Evolutionary conservation across 2,888 invertebrate genomes (phyloP), one percentile per base, ranked within the genome.

Genomic region (Helicoverpa assulta): DNA sequence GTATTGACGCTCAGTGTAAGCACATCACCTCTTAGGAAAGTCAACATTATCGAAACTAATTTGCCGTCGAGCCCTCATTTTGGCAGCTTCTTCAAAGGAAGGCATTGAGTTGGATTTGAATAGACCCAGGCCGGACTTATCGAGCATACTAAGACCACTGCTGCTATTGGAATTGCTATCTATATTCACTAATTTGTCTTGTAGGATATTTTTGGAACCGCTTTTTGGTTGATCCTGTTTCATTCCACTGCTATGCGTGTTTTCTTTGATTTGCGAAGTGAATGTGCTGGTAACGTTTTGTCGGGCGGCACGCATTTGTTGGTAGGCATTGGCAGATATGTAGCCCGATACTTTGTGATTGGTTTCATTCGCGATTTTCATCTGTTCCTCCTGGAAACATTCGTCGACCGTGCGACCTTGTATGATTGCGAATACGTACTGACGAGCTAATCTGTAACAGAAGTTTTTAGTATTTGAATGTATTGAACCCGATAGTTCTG

Each of bases 341-440:
- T 96, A 97, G 0, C 96, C 96, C 0, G 95, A 90, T 0, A 96
- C 74, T 80, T 93, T 94, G 72, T 51, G 86, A 76, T 84, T 90
- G 10, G 86, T 78, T 86, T 92, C 93, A 74, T 86, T 92, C 50
- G 92, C 88, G 70, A 90, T 84, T 76, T 90, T 93, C 33, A 86
- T 82, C 66, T 94, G 92, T 78, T 96, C 96, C 50, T 96, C 96
- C 68, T 93, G 92, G 78, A 96, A 94, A 70, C 97, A 96, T 59
- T 97, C 97, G 52, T 97, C 97, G 2, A 96, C 96, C 0, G 96
- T 93, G 79, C 96, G 96, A 0, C 97, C 97, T 85, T 96, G 96
- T 70, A 97, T 96, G 16, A 97, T 97, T 0, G 96, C 95, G 83
- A 95, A 97, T 0, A 96, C 97, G 88, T 97, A 96, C 75, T 96